Base-by-base conservation (phyloP, 2,888 invertebrate species). In the Cryptocephalus moraei region DNA sequence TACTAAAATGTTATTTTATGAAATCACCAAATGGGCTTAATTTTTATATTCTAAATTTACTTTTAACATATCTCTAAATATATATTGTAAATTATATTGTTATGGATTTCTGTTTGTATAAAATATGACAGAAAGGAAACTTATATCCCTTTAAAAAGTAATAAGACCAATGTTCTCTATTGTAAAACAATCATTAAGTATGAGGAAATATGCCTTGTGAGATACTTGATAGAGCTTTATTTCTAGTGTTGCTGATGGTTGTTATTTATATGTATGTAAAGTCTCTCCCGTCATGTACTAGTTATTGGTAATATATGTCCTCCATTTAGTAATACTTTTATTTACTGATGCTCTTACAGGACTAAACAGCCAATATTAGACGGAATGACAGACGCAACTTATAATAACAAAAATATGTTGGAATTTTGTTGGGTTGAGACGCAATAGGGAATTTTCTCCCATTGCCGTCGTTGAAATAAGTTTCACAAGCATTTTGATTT, bases 251-350 rank as follows among this genome's bases (percentile, higher is more conserved):
- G 56, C 57, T 53, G 64, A 62, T 63, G 60, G 61, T 58, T 59
- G 62, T 63, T 66, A 62, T 63, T 62, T 64, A 63, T 61, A 58
- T 66, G 62, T 64, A 66, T 64, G 64, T 65, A 63, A 65, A 64
- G 60, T 63, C 13, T 43, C 12, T 14, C 40, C 14, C 10, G 10
- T 40, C 58, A 62, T 64, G 63, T 64, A 61, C 58, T 62, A 61
- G 64, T 62, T 60, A 62, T 57, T 61, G 56, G 62, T 62, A 65
- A 67, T 67, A 65, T 62, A 65, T 67, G 67, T 67, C 67, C 65
- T 66, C 65, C 64, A 65, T 64, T 64, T n/a, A 36, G n/a, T 11
- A 36, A 36, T 6, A 11, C 11, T 36, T 36, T 36, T 36, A 36
- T 36, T 36, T 36, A n/a, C 36, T 36, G 34, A 36, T 22, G 22